These are phyloP conservation scores for Belonocnema kinseyi DNA, from an alignment of 1,140 invertebrate genomes.

Conservation along the genomic window DNA sequence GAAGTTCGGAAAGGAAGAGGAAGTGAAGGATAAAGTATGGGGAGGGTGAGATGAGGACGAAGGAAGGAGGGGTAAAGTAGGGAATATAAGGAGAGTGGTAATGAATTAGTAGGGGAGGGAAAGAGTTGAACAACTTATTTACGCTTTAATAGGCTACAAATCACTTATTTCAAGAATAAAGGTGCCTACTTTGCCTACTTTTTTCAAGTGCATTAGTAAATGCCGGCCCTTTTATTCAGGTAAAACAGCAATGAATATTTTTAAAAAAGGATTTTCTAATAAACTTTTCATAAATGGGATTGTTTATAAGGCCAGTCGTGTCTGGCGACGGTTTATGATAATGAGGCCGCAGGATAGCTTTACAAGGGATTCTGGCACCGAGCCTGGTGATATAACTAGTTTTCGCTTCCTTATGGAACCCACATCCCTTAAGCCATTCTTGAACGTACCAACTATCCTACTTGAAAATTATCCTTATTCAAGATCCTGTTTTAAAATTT, in stretches of 20 bases:
- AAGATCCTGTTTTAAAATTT: not conserved
- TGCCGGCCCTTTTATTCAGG: no score
- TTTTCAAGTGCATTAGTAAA: no score
- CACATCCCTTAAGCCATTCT: slow-evolving; percentile 20
- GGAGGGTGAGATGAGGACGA: no score
- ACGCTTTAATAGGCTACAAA: no score
- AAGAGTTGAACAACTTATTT: no score
- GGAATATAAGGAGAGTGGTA: no score
- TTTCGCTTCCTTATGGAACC: slow-evolving; percentile 39
- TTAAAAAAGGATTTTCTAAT: slow-evolving; percentile 26
- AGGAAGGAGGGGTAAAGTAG: no score
- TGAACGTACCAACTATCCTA: not conserved
- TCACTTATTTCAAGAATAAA: no score
- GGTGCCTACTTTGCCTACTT: no score
- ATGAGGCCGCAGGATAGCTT: slow-evolving; percentile 48
- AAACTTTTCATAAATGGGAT: slow-evolving; percentile 39
- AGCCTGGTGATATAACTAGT: slow-evolving; percentile 54
- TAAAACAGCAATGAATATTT: slow-evolving; percentile 12
- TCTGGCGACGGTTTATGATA: slow-evolving; percentile 56
- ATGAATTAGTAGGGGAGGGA: no score
- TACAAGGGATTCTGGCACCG: slow-evolving; percentile 58
- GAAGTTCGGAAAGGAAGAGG: no score
- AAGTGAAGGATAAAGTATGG: no score
- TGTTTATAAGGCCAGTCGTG: slow-evolving; percentile 49
- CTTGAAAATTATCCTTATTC: not conserved